Conservation (phyloP, 2,888 invertebrate species). For the Perizoma affinitatum region DNA sequence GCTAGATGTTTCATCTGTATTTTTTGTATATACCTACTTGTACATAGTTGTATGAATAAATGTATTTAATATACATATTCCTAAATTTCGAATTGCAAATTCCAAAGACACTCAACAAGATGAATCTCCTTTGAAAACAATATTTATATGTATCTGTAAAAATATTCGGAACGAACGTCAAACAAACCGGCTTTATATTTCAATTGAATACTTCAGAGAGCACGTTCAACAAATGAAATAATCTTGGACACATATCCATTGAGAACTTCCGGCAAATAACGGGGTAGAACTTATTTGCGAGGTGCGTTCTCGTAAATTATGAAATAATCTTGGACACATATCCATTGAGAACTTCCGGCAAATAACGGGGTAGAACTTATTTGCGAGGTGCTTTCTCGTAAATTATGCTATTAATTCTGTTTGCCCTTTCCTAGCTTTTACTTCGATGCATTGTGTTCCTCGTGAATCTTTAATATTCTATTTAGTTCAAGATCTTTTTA, state of each 20-base stretch:
- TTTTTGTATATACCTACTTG: too few relatives aligned
- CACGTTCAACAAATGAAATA: slow-evolving; percentile 39
- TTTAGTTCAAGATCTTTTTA: too few relatives aligned
- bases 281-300: background rate
- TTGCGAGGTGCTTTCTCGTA: slow-evolving; percentile 5
- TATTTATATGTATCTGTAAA: too few relatives aligned
- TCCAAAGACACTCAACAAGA: too few relatives aligned
- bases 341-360: slow-evolving; percentile 27
- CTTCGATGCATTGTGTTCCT: too few relatives aligned
- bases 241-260: slow-evolving; percentile 33
- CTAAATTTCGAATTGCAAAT: too few relatives aligned
- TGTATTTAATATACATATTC: too few relatives aligned
- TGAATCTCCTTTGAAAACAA: too few relatives aligned
- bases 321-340: slow-evolving; percentile 35
- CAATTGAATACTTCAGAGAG: slow-evolving; percentile 32
- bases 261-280: slow-evolving; percentile 19
- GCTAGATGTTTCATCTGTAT: too few relatives aligned
- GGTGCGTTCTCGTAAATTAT: slow-evolving; percentile 10
- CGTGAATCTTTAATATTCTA: too few relatives aligned
- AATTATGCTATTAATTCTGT: slow-evolving; percentile 3
- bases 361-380: background rate
- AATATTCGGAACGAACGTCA: background rate
- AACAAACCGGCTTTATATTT: slow-evolving; percentile 21
- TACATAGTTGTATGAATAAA: too few relatives aligned
- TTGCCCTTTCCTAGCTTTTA: background rate